Conservation (phyloP, 2,113 vertebrate species). For the Pseudopodoces humilis region DNA sequence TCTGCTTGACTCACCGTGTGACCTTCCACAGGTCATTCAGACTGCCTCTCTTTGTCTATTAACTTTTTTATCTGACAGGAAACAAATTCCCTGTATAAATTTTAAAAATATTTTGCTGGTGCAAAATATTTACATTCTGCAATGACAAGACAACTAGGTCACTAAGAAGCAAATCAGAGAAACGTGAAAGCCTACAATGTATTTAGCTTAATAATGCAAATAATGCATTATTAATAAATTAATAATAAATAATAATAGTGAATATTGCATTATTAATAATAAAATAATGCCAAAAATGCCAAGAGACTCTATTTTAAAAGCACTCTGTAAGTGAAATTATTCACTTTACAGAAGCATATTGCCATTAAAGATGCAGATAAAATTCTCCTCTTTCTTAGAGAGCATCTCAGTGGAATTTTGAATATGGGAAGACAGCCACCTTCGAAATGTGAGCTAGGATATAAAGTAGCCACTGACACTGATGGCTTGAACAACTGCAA, state of each 20-base stretch:
- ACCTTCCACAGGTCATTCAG: constrained; percentile 29
- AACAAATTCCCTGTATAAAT: not conserved
- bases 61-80: not conserved
- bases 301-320: not conserved
- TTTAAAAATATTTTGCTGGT: not conserved
- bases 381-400: constrained; percentile 28
- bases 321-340: not conserved
- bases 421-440: not conserved
- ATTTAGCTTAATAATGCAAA: not conserved
- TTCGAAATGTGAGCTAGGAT: constrained; percentile 60
- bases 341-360: not conserved
- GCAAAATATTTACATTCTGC: not conserved
- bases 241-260: not conserved
- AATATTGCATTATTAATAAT: not conserved
- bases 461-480: constrained; percentile 62
- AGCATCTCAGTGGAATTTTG: constrained; percentile 39
- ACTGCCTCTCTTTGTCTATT: not conserved
- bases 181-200: not conserved
- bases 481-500: constrained; percentile 73
- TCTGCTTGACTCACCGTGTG: not conserved
- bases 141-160: not conserved
- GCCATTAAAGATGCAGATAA: not conserved
- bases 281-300: not conserved
- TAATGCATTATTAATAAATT: no score
- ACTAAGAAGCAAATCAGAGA: not conserved